Evolutionary conservation across 2,888 invertebrate genomes (phyloP), one percentile per base, ranked within the genome.

Genomic region (Cephus spinipes): DNA sequence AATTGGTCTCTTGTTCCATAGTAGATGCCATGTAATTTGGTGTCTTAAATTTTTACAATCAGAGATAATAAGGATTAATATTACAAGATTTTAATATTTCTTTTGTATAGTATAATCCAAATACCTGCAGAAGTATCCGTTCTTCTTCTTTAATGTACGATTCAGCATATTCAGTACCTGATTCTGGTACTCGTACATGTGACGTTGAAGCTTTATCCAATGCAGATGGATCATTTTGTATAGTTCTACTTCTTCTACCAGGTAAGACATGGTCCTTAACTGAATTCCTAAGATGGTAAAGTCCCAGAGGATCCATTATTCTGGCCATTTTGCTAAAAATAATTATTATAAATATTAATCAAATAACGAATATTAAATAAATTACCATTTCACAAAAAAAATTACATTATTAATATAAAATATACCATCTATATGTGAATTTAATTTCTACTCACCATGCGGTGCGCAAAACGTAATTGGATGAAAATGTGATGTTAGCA

Each of bases 111-210:
- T 23, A 55, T 55, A 55, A 55, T 23, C 23, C 23, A 55, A 23
- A 23, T 83, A 91, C 90, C 84, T 85, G 81, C 6, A 90, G 73
- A 40, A 90, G 77, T 69, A 84, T 81, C 69, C 81, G 69, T 73
- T 91, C 89, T 71, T 91, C 91, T 81, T 88, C 84, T 69, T 86
- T 78, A 0, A 89, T 80, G 79, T 89, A 91, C 76, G 89, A 80
- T 32, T 85, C 75, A 15, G 81, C 87, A 77, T 92, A 92, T 30
- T 87, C 86, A 0, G 83, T 89, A n/a, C 89, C 90, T 4, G 35
- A 74, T 11, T 71, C 71, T 55, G 55, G 9, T 23, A 55, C 55
- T 55, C 55, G 23, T 55, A 55, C 23, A 55, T 23, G 55, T 55
- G 55, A 55, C 2, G 23, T 23, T 23, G 55, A 55, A 55, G 55